These are phyloP conservation scores for Chromis chromis DNA, from an alignment of 2,797 vertebrate genomes.

Conservation along the genomic window DNA sequence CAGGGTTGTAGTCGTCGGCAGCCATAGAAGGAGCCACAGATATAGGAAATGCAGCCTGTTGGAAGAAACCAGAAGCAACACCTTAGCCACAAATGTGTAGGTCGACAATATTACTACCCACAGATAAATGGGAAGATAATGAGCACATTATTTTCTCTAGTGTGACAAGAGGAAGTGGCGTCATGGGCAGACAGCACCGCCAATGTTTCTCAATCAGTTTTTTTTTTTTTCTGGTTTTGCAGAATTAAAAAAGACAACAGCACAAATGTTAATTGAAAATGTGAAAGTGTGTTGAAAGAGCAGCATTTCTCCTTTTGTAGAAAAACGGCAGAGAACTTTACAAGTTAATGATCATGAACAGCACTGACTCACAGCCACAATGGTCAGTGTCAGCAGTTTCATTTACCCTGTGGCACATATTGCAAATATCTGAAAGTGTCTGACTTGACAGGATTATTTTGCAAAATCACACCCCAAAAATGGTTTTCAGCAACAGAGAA, in stretches of 20 bases:
- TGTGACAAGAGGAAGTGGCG: slow-evolving; percentile 59
- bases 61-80: slow-evolving; percentile 37
- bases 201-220: slow-evolving; percentile 8
- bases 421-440: background rate
- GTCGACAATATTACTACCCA: slow-evolving; percentile 1
- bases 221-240: background rate
- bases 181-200: slow-evolving; percentile 31
- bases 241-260: background rate
- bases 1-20: slow-evolving; percentile 88
- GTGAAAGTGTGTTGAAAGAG: background rate
- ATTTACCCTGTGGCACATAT: background rate
- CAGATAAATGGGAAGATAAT: slow-evolving; percentile 10
- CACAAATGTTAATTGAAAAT: background rate
- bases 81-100: slow-evolving; percentile 7
- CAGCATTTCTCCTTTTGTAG: background rate
- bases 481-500: background rate
- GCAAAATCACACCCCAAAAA: background rate
- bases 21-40: slow-evolving; percentile 86
- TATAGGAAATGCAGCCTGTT: slow-evolving; percentile 84
- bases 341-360: background rate
- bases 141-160: background rate
- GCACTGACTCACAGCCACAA: slow-evolving; percentile 29
- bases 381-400: slow-evolving; percentile 38
- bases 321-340: background rate
- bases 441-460: background rate